Conservation (phyloP, 2,888 invertebrate species). For the Arrhopalites spinosus region DNA sequence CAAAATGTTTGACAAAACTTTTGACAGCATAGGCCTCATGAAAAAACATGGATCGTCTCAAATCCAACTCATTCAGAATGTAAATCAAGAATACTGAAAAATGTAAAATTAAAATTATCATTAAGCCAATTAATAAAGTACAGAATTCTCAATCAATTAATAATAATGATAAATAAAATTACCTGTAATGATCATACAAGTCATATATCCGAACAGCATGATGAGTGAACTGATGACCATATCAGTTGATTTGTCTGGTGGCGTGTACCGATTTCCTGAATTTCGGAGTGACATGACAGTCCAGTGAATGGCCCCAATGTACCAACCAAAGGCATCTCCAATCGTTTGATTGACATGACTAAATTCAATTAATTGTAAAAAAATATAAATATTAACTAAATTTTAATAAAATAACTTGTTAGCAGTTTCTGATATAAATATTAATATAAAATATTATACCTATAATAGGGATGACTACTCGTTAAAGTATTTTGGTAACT, state of each 20-base stretch:
- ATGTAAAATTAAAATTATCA: too few relatives aligned
- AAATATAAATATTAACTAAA: too few relatives aligned
- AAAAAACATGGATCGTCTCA: conserved; percentile 37
- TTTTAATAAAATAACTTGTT: too few relatives aligned
- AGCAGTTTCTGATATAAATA: too few relatives aligned
- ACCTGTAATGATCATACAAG: conserved; percentile 23
- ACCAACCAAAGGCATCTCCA: conserved; percentile 41
- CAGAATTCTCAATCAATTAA: too few relatives aligned
- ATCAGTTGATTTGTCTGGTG: conserved; percentile 4
- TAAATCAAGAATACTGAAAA: conserved; percentile 23
- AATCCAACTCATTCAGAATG: conserved; percentile 36
- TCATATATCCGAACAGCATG: conserved; percentile 37
- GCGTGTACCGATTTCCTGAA: conserved; percentile 36
- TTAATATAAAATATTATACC: too few relatives aligned
- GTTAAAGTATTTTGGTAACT: not conserved
- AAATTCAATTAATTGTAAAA: too few relatives aligned
- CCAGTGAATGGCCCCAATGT: conserved; percentile 40
- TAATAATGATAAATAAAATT: too few relatives aligned
- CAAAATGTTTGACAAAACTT: conserved; percentile 41
- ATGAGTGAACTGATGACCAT: conserved; percentile 21
- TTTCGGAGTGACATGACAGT: conserved; percentile 39
- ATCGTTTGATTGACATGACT: conserved; percentile 15
- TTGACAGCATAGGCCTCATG: conserved; percentile 41
- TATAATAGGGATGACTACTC: conserved; percentile 31
- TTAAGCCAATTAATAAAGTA: too few relatives aligned